These are phyloP conservation scores for Theodoxus fluviatilis DNA, from an alignment of 2,888 invertebrate genomes.

Conservation along the genomic window DNA sequence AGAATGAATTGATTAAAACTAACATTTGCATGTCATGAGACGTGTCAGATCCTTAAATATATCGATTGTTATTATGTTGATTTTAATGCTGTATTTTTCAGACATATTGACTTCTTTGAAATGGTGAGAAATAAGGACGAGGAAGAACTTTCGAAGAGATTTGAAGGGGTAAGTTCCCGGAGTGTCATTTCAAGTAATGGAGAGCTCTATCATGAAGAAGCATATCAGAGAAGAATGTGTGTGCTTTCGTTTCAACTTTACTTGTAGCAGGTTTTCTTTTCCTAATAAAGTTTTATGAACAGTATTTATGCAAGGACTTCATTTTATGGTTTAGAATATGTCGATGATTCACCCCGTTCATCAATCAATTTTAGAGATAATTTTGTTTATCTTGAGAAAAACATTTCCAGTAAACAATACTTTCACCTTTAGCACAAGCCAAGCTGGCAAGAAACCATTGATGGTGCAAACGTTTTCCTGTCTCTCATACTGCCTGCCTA, in stretches of 20 bases:
- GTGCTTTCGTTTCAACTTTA: neutral
- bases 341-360: neutral
- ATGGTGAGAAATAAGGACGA: constrained; percentile 98
- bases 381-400: no score
- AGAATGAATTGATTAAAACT: neutral
- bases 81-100: constrained; percentile 45
- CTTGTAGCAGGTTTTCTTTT: neutral
- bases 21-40: no score
- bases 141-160: constrained; percentile 87
- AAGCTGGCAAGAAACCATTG: no score
- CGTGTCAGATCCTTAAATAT: no score
- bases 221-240: neutral
- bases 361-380: neutral
- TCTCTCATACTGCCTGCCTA: no score
- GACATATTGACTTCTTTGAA: constrained; percentile 98
- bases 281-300: neutral
- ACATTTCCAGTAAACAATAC: no score
- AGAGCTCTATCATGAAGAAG: neutral
- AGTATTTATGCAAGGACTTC: neutral
- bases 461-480: no score
- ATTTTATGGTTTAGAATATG: neutral
- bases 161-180: constrained; percentile 75
- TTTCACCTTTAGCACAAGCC: no score
- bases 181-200: neutral
- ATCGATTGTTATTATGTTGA: neutral